Conservation (phyloP, 2,113 vertebrate species). For the Podarcis cretensis region DNA sequence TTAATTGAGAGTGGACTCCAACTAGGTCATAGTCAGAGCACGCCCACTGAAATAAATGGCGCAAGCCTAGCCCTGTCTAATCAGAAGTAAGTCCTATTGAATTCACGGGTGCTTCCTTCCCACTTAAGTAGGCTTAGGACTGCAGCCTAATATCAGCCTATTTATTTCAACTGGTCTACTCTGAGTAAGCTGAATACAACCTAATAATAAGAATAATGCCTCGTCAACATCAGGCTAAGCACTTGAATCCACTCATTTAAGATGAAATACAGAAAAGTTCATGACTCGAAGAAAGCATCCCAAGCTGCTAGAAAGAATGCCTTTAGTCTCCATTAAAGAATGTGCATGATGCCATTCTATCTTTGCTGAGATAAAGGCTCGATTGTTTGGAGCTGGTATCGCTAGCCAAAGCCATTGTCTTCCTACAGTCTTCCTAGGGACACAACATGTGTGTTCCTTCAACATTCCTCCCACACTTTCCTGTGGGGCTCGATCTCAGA, state of each 20-base stretch:
- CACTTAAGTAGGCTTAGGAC: too few species aligned
- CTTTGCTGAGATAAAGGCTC: not conserved
- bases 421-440: not conserved
- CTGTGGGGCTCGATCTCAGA: not conserved
- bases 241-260: not conserved
- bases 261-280: rapidly evolving
- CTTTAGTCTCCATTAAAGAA: not conserved
- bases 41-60: too few species aligned
- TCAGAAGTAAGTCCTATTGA: too few species aligned
- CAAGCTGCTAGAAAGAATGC: slow-evolving; percentile 4
- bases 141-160: too few species aligned
- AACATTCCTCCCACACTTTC: slow-evolving; percentile 1
- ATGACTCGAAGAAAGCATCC: not conserved
- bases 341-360: not conserved
- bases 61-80: too few species aligned
- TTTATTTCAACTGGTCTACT: too few species aligned
- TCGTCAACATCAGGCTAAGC: not conserved
- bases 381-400: not conserved
- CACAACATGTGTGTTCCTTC: not conserved
- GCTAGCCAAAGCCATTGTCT: not conserved
- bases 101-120: too few species aligned
- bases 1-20: too few species aligned
- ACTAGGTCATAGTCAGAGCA: too few species aligned
- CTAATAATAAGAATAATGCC: not conserved
- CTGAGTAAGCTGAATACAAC: too few species aligned